These are phyloP conservation scores for Drosophila seclusa DNA, from an alignment of 2,888 invertebrate species.

Conservation along the genomic window DNA sequence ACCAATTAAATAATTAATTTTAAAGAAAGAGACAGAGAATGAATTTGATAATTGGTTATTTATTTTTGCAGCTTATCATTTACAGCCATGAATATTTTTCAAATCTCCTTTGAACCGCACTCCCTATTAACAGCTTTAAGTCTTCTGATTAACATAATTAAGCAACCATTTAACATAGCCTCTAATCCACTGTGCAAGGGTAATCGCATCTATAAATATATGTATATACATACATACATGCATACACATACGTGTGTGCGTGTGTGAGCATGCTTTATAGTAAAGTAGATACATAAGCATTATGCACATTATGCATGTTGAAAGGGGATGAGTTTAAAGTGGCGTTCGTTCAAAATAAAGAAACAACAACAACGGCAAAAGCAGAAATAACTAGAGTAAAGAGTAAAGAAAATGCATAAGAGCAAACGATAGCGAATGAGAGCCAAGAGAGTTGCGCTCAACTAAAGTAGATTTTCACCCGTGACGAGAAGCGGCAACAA, in stretches of 20 bases:
- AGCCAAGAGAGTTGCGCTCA: conserved; percentile 35
- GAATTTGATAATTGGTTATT: not conserved
- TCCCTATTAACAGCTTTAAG: not conserved
- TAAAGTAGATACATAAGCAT: conserved; percentile 76
- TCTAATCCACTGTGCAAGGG: conserved; percentile 53
- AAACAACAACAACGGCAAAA: conserved; percentile 32
- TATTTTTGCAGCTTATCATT: not conserved
- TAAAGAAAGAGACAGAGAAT: not conserved
- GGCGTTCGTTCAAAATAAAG: conserved; percentile 66
- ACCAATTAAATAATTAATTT: not conserved
- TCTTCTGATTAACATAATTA: conserved; percentile 4
- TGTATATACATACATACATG: not conserved
- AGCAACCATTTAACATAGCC: conserved; percentile 6
- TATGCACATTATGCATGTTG: conserved; percentile 68
- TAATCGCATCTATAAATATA: conserved; percentile 57
- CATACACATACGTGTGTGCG: conserved; percentile 11
- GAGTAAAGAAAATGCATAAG: conserved; percentile 15
- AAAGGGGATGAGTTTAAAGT: conserved; percentile 74
- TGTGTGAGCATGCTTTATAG: conserved; percentile 59
- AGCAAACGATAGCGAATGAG: conserved; percentile 10
- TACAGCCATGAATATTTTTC: not conserved
- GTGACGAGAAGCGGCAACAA: conserved; percentile 13
- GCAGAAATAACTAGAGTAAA: conserved; percentile 15
- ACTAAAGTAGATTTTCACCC: conserved; percentile 47
- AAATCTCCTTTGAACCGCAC: not conserved